phyloP scores from a whole-genome alignment of 53 echinoderm and acorn worm species.

The Paracentrotus lividus region DNA sequence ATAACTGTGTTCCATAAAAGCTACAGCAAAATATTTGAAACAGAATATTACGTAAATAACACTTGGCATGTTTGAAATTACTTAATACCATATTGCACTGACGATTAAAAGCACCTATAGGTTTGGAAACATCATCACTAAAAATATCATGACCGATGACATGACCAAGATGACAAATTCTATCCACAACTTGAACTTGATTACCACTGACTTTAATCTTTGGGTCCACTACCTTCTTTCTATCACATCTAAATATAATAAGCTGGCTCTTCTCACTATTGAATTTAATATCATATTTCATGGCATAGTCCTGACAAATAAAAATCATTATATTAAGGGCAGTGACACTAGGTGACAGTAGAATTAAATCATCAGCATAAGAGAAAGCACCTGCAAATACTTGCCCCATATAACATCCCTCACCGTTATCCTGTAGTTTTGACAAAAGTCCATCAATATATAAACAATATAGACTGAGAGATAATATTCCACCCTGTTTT shows the following conservation, averaged over 20 bases:
- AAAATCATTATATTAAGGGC: not conserved
- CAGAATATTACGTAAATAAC: too few relatives aligned
- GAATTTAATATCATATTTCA: conserved; percentile 1
- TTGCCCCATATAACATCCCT: not conserved
- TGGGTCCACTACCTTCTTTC: not conserved
- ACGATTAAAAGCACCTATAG: too few relatives aligned
- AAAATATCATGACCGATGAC: too few relatives aligned
- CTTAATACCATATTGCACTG: too few relatives aligned
- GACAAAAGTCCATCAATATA: not conserved
- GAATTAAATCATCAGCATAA: not conserved
- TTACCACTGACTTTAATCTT: not conserved
- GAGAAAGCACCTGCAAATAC: conserved; percentile 13
- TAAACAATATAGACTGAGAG: not conserved
- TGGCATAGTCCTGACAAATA: not conserved
- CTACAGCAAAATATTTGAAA: too few relatives aligned
- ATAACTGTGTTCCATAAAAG: too few relatives aligned
- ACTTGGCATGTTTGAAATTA: too few relatives aligned
- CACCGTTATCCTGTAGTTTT: not conserved
- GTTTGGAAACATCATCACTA: too few relatives aligned
- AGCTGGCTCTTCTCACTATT: not conserved
- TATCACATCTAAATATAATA: conserved; percentile 9
- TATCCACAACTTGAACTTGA: too few relatives aligned
- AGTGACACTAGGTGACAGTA: not conserved
- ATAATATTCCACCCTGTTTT: not conserved
- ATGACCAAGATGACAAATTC: too few relatives aligned